These are phyloP conservation scores for Caranx ignobilis DNA, from an alignment of 2,113 vertebrate species.

Conservation along the genomic window DNA sequence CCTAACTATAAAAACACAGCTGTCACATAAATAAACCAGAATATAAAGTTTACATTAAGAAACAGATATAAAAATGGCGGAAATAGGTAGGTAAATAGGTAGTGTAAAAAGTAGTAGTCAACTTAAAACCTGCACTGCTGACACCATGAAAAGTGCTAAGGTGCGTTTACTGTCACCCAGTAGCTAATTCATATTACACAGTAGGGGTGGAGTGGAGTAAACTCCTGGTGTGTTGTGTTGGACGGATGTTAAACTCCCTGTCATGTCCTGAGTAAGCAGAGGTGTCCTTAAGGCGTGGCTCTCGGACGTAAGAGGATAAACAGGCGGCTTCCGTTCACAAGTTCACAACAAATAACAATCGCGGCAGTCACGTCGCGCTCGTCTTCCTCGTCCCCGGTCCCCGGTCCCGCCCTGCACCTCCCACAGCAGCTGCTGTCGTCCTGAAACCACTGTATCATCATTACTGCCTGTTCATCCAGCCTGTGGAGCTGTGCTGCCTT, in stretches of 20 bases:
- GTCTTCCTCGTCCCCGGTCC: conserved; percentile 66
- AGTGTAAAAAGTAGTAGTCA: no score
- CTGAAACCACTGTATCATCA: background rate
- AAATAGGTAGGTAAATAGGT: no score
- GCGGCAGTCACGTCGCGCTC: conserved; percentile 73
- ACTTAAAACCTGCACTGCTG: no score
- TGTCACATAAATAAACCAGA: background rate
- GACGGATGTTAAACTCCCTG: background rate
- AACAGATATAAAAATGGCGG: no score
- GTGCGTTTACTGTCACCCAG: no score
- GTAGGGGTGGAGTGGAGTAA: no score
- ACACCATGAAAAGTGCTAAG: no score
- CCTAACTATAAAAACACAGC: background rate
- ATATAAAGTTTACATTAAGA: no score
- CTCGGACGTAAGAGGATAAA: conserved; percentile 40
- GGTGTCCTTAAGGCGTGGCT: conserved; percentile 24
- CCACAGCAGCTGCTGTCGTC: background rate
- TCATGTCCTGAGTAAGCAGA: background rate
- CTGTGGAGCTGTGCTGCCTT: conserved; percentile 7
- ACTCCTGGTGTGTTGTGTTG: background rate
- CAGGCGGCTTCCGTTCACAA: conserved; percentile 27
- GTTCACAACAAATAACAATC: conserved; percentile 19
- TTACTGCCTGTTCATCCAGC: background rate
- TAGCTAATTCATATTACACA: no score
- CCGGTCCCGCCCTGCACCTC: conserved; percentile 18